A percentile compares a stretch with the other conserved stretches of the same genome.
These are phyloP conservation scores for Reticulitermes speratus DNA, from an alignment of 1,140 invertebrate genomes.

Conservation along the genomic window DNA sequence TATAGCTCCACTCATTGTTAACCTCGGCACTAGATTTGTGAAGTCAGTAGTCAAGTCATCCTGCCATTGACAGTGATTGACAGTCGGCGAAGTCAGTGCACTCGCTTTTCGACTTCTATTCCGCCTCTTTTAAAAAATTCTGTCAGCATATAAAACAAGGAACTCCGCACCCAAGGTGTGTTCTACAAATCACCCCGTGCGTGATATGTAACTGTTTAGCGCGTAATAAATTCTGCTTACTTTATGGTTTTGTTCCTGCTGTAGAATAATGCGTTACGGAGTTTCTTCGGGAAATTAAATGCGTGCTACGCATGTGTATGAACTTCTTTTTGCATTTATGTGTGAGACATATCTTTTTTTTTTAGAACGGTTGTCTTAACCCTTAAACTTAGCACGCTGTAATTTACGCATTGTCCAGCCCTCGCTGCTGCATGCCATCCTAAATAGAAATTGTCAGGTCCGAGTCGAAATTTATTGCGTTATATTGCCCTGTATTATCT, in stretches of 20 bases:
- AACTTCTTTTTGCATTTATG: not conserved
- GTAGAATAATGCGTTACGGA: not conserved
- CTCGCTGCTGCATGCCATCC: not conserved
- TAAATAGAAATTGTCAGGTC: not conserved
- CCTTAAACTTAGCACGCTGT: not conserved
- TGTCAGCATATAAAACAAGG: no score
- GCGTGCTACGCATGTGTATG: not conserved
- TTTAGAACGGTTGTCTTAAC: not conserved
- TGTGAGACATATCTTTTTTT: not conserved
- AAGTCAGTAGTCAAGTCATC: no score
- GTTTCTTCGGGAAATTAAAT: not conserved
- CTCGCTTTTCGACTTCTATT: no score
- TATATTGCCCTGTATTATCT: not conserved
- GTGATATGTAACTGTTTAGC: not conserved
- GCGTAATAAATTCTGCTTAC: not conserved
- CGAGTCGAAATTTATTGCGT: not conserved
- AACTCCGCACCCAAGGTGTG: not conserved
- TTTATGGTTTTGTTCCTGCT: not conserved
- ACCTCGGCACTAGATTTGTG: no score
- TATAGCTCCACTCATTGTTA: no score
- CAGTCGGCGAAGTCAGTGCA: no score
- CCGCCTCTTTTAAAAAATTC: no score
- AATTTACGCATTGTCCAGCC: not conserved
- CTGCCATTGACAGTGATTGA: no score
- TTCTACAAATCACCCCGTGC: not conserved